phyloP scores from a whole-genome alignment of 2,797 vertebrate species.

The Sternotherus odoratus region DNA sequence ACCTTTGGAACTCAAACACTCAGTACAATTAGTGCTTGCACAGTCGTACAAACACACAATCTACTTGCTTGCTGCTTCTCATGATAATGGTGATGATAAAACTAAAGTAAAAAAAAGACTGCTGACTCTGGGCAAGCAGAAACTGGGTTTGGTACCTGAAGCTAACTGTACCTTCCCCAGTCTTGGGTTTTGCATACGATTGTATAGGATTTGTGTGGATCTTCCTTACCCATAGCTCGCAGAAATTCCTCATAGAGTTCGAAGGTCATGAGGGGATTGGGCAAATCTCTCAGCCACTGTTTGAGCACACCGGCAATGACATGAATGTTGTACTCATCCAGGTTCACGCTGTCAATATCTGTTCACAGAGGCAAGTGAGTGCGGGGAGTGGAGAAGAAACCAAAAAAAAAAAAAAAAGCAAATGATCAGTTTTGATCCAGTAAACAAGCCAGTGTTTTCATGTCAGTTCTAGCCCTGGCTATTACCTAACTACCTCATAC shows the following conservation, averaged over 20 bases:
- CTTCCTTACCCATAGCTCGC: constrained; percentile 91
- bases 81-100: no score
- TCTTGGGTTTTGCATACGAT: neutral
- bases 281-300: constrained; percentile 97
- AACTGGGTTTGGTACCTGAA: no score
- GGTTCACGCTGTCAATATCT: constrained; percentile 93
- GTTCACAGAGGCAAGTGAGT: constrained; percentile 18
- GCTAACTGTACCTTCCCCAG: no score
- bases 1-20: no score
- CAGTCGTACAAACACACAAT: no score
- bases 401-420: constrained; percentile 4
- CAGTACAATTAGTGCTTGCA: no score
- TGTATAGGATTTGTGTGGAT: neutral
- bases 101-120: no score
- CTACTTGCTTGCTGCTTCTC: no score
- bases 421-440: neutral
- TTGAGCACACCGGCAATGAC: constrained; percentile 99
- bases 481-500: no score
- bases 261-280: constrained; percentile 98
- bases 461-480: no score
- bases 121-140: no score
- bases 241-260: constrained; percentile 98
- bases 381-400: neutral
- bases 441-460: neutral
- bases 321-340: constrained; percentile 98